These are phyloP conservation scores for Priocnemis perturbator DNA, from an alignment of 2,888 invertebrate genomes.

Conservation along the genomic window DNA sequence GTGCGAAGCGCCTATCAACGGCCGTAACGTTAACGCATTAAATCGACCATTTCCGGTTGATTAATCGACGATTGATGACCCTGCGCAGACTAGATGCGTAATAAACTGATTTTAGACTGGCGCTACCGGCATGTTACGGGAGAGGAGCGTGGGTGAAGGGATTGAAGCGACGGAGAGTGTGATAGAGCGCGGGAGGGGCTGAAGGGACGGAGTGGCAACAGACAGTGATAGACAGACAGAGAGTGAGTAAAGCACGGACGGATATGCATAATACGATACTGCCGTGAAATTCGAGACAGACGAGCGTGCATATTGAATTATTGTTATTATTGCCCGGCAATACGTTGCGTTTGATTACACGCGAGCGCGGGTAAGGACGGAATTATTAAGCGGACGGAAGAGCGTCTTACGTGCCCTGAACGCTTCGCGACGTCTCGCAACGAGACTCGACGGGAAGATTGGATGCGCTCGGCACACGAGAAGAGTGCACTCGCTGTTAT, in stretches of 20 bases:
- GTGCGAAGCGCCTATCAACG: conserved; percentile 45
- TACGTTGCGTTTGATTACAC: conserved; percentile 22
- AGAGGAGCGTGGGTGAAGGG: background rate
- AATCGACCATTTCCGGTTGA: conserved; percentile 60
- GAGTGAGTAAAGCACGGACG: conserved; percentile 12
- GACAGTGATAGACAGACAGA: no score
- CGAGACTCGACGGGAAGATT: no score
- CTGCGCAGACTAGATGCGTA: conserved; percentile 54
- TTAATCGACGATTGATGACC: conserved; percentile 61
- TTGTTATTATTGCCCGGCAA: conserved; percentile 13
- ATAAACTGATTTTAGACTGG: conserved; percentile 43
- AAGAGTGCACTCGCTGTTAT: no score
- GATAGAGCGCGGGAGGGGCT: no score
- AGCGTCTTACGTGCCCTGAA: no score
- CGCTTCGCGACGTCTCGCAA: no score
- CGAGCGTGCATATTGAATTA: conserved; percentile 14
- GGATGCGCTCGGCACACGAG: no score
- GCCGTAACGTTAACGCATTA: conserved; percentile 59
- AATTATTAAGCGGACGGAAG: no score
- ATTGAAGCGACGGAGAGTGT: background rate
- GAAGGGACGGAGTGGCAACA: no score
- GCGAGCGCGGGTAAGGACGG: background rate
- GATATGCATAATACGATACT: conserved; percentile 22
- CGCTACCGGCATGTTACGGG: conserved; percentile 17
- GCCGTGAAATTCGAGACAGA: conserved; percentile 31